Conservation (phyloP, 2,113 vertebrate species). For the Fregata magnificens region DNA sequence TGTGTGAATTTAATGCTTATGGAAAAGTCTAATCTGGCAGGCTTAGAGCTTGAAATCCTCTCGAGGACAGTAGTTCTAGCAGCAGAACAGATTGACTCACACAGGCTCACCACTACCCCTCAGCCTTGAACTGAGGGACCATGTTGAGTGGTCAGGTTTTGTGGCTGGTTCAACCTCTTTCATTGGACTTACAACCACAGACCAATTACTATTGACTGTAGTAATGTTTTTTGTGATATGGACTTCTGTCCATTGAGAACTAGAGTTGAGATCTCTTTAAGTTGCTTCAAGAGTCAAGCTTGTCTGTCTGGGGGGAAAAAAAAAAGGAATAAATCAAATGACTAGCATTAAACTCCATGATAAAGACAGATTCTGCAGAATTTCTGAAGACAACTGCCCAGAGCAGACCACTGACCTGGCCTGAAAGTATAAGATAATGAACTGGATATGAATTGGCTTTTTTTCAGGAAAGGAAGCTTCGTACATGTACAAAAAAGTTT, state of each 20-base stretch:
- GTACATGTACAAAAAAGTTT: neutral
- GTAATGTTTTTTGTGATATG: accelerated
- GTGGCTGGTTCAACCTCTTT: neutral
- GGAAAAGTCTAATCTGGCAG: neutral
- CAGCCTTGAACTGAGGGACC: neutral
- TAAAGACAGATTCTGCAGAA: neutral
- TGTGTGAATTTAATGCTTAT: neutral
- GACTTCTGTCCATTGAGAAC: neutral
- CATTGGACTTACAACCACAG: neutral
- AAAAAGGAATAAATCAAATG: neutral
- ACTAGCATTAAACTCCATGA: neutral
- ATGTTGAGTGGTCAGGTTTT: neutral
- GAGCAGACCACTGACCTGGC: neutral
- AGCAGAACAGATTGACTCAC: neutral
- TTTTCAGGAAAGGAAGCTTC: neutral
- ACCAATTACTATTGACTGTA: neutral
- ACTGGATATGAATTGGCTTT: neutral
- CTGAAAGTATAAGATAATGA: neutral
- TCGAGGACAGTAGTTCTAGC: neutral
- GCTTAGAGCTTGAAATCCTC: neutral
- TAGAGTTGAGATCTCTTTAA: neutral
- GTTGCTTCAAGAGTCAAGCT: neutral
- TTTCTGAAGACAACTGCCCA: neutral
- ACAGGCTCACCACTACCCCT: neutral
- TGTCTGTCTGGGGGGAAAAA: neutral